Base-by-base conservation (phyloP, 2,888 invertebrate species). In the Creontiades dilutus region DNA sequence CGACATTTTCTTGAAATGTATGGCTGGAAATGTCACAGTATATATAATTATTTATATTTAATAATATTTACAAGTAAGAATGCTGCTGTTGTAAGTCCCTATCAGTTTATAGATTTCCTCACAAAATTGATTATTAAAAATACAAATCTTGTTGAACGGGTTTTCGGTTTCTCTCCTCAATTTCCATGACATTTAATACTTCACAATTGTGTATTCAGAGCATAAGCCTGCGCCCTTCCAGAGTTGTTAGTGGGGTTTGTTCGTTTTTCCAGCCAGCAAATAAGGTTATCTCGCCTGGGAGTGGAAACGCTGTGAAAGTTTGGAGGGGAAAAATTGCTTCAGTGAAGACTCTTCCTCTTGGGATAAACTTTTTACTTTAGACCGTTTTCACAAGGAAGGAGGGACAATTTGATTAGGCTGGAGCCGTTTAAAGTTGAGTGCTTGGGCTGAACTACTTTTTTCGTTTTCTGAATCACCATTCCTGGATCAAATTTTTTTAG, bases 281-380 rank as follows among this genome's bases (percentile, higher is more conserved):
- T 68, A 68, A 68, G 68, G 68, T 68, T 68, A 23, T 23, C 68
- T 68, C 19, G 3, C n/a, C n/a, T n/a, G 61, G 3, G 68, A 68
- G 68, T 23, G 68, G 23, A 5, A 68, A 68, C 68, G 23, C 23
- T 12, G 68, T 13, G 19, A 27, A 68, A 68, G 68, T 68, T 68
- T 23, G 68, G 23, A 68, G 27, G 11, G 68, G 11, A 68, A 68
- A 68, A 68, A 68, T 19, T 19, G 9, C 61, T 16, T 19, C 27
- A 23, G 12, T 0, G 11, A 12, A 23, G 23, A 23, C 68, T 68
- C 9, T 68, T 68, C 23, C 68, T 68, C 19, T 5, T 4, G 68
- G 68, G 27, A 68, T 68, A 68, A 68, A 68, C 68, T 68, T 68
- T 68, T 68, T 68, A 68, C 68, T 68, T 68, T 23, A 27, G 68